Base-by-base conservation (phyloP, 2,113 vertebrate genomes). In the Barbus barbus region DNA sequence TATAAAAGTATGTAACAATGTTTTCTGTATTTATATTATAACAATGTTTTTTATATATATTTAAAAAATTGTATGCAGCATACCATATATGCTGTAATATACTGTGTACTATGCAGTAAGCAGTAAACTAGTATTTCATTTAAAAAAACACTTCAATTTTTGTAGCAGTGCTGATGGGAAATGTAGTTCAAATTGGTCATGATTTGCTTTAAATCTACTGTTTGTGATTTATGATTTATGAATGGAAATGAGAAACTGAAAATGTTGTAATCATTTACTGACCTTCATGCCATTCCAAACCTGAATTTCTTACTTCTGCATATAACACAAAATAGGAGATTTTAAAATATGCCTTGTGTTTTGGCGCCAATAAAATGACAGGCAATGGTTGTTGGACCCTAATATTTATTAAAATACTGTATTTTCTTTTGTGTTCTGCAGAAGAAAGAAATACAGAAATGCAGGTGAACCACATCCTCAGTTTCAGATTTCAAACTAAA, bases 401-500 rank as follows among this genome's bases (percentile, higher is more conserved):
- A 26, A 13, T 63, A 63, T 63, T 63, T 0, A 5, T 63, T 14
- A 63, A 63, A 61, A 63, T 60, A 60, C 46, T 6, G 1, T 2
- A 6, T 28, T 4, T 58, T 6, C 5, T 63, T 28, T 63, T 63
- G 61, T 16, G 26, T 63, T 63, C 26, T 63, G 13, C 26, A 63
- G 61, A 63, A 16, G 61, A 63, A 16, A 18, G 6, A 8, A 31
- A 65, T 33, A 31, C 14, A 28, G 61, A 12, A 31, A 63, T 31
- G 31, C 13, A 31, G 61, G 14, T 53, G 26, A 76, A 53, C 46
- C 26, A 53, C 26, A 16, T 31, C 46, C 9, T 53, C 28, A 7
- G 73, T 9, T 53, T 53, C 6, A 76, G 9, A 76, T 76, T 33
- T 76, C 46, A 76, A 33, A n/a, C n/a, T n/a, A n/a, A n/a, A 51